A percentile compares a stretch with the other conserved stretches of the same genome.
These are phyloP conservation scores for Sphecodes monilicornis DNA, from an alignment of 2,888 invertebrate species.

Conservation along the genomic window DNA sequence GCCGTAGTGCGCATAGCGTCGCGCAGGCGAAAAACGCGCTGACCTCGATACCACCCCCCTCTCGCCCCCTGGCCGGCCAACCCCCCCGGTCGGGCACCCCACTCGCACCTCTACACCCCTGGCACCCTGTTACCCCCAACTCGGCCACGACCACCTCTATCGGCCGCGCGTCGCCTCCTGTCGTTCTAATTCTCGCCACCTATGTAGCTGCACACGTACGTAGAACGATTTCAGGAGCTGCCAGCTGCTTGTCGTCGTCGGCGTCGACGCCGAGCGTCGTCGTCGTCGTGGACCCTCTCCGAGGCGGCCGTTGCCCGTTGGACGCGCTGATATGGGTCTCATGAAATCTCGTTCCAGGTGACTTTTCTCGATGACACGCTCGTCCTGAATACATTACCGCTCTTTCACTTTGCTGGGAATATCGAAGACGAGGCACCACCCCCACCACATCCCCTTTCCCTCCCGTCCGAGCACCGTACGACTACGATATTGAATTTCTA, in stretches of 20 bases:
- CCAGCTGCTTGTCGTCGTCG: slow-evolving; percentile 43
- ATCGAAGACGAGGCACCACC: slow-evolving; percentile 46
- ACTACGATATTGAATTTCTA: slow-evolving; percentile 61
- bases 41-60: slow-evolving; percentile 80
- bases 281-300: slow-evolving; percentile 34
- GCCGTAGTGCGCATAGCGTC: slow-evolving; percentile 76
- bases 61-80: slow-evolving; percentile 37
- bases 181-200: slow-evolving; percentile 69
- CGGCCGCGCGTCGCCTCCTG: slow-evolving; percentile 43
- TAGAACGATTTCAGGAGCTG: slow-evolving; percentile 61
- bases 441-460: too few relatives aligned
- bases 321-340: slow-evolving; percentile 53
- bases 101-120: slow-evolving; percentile 38
- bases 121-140: slow-evolving; percentile 1
- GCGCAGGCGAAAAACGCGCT: slow-evolving; percentile 83
- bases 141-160: slow-evolving; percentile 27
- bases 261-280: background rate
- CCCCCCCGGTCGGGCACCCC: slow-evolving; percentile 7
- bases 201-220: slow-evolving; percentile 65
- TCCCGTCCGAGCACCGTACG: slow-evolving; percentile 13
- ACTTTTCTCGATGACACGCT: slow-evolving; percentile 61
- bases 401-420: slow-evolving; percentile 55
- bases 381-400: slow-evolving; percentile 57
- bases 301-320: slow-evolving; percentile 9
- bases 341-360: slow-evolving; percentile 61